phyloP scores from a whole-genome alignment of 2,888 invertebrate species.

The Sthenelais limicola region DNA sequence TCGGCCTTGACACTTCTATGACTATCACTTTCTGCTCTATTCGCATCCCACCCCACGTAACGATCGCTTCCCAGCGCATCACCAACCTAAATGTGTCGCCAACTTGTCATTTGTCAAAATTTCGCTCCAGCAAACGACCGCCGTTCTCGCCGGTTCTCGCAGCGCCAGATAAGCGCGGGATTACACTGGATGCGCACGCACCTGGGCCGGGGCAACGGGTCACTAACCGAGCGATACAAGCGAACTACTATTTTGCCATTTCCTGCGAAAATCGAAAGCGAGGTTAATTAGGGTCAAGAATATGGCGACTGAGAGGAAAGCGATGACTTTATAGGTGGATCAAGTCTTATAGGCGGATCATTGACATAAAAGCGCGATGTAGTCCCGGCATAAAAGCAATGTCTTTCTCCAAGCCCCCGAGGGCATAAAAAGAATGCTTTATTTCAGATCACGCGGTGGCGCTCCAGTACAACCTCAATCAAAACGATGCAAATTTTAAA shows the following conservation, averaged over 20 bases:
- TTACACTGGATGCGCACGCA: slow-evolving; percentile 19
- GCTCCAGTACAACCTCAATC: too few relatives aligned
- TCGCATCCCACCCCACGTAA: background rate
- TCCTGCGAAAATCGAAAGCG: slow-evolving; percentile 36
- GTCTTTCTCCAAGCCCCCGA: background rate
- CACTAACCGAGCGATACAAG: slow-evolving; percentile 18
- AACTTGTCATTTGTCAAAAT: slow-evolving; percentile 22
- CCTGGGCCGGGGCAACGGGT: slow-evolving; percentile 32
- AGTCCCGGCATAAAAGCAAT: slow-evolving; percentile 1
- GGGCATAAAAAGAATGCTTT: too few relatives aligned
- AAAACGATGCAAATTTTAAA: too few relatives aligned
- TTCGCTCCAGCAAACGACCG: slow-evolving; percentile 15
- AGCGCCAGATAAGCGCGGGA: slow-evolving; percentile 25
- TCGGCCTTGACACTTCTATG: background rate
- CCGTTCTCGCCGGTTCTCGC: slow-evolving; percentile 9
- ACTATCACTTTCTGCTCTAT: background rate
- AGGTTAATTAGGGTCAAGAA: slow-evolving; percentile 41
- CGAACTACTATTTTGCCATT: slow-evolving; percentile 37
- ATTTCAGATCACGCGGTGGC: too few relatives aligned
- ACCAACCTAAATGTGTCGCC: background rate
- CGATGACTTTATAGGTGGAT: slow-evolving; percentile 38
- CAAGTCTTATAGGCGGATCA: slow-evolving; percentile 24
- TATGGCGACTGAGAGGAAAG: background rate
- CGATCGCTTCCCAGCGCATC: background rate
- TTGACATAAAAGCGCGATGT: slow-evolving; percentile 30